Evolutionary conservation across 1,140 invertebrate genomes (phyloP).

Genomic region (Drosophila ogumai): DNA sequence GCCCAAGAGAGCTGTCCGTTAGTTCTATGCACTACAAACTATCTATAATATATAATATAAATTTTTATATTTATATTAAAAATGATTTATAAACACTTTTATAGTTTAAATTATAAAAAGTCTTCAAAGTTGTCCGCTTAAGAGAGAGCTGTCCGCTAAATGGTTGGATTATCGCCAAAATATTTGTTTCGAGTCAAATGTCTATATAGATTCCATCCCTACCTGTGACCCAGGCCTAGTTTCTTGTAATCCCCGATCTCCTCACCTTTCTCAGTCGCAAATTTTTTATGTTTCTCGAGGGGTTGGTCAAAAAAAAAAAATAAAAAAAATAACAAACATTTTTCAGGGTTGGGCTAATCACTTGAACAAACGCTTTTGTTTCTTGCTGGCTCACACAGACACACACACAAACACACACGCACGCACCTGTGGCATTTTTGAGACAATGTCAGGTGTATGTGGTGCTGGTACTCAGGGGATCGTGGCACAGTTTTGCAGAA

Average conservation of each 20-base stretch:
- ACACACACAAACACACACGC: constrained; percentile 17
- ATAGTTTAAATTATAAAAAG: neutral
- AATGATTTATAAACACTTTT: neutral
- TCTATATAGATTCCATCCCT: neutral
- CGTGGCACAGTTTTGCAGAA: neutral
- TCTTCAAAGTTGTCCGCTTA: neutral
- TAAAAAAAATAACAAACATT: neutral
- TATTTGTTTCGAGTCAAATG: neutral
- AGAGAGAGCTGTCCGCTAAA: too few relatives aligned
- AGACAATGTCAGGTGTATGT: constrained; percentile 28
- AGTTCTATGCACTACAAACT: neutral
- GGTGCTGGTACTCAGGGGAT: neutral
- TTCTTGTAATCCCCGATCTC: constrained; percentile 7
- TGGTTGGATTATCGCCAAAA: too few relatives aligned
- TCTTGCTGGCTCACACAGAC: constrained; percentile 13
- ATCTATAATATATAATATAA: neutral
- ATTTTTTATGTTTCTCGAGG: neutral
- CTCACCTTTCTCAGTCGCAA: constrained; percentile 11
- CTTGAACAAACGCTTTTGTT: constrained; percentile 48
- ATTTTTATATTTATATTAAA: neutral
- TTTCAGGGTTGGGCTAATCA: constrained; percentile 35
- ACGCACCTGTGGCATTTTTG: constrained; percentile 1
- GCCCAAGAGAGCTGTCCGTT: neutral
- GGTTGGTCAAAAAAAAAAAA: constrained; percentile 11
- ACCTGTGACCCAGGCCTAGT: constrained; percentile 16